A percentile compares a stretch with the other conserved stretches of the same genome.
Evolutionary conservation across 2,113 vertebrate species (phyloP).

Genomic region (Pterophyllum scalare): DNA sequence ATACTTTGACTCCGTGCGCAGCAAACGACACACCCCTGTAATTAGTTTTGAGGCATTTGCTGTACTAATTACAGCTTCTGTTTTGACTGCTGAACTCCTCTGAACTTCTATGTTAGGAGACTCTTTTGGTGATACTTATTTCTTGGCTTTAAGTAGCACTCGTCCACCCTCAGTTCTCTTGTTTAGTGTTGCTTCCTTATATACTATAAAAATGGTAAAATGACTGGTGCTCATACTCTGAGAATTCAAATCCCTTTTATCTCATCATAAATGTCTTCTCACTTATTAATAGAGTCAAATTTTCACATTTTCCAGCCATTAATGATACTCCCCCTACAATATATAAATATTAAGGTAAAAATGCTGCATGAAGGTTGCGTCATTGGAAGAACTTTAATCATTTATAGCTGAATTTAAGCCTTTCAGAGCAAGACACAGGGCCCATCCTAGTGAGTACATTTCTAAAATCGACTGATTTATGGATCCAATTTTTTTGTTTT

Average conservation of each 20-base stretch:
- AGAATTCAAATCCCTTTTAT: background rate
- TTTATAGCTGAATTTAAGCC: background rate
- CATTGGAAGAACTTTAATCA: background rate
- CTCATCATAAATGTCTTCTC: background rate
- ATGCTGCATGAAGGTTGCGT: background rate
- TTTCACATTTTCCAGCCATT: background rate
- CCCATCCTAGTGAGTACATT: background rate
- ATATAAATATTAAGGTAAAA: background rate
- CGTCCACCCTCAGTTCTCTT: background rate
- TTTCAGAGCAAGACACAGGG: background rate
- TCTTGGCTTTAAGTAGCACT: background rate
- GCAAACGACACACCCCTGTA: background rate
- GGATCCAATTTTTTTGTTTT: background rate
- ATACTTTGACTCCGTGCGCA: background rate
- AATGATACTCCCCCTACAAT: background rate
- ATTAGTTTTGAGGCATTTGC: background rate
- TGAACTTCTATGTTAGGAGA: background rate
- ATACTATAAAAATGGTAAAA: background rate
- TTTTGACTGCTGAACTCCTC: background rate
- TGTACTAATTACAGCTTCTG: background rate
- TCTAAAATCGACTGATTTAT: background rate
- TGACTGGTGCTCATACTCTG: background rate
- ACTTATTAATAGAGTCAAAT: background rate
- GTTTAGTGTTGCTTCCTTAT: rapidly evolving
- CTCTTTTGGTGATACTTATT: background rate